phyloP scores from a whole-genome alignment of 2,797 vertebrate species.

The Myripristis murdjan region DNA sequence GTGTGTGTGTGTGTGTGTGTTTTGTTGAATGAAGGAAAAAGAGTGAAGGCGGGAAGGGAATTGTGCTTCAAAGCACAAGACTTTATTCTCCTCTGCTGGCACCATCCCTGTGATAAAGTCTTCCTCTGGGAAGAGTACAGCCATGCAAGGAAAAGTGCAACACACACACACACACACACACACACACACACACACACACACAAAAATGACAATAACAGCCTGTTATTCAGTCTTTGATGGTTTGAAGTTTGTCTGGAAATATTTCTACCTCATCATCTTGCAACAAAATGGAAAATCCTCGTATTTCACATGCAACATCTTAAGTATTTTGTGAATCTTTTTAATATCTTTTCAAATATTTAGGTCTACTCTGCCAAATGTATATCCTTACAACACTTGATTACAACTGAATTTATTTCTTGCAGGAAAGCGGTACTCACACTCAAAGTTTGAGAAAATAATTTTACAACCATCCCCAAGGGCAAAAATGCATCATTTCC shows the following conservation, averaged over 20 bases:
- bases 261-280: slow-evolving; percentile 7
- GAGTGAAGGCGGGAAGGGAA: slow-evolving; percentile 8
- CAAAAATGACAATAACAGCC: slow-evolving; percentile 1
- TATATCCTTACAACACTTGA: neutral
- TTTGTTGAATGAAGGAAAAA: slow-evolving; percentile 17
- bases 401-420: neutral
- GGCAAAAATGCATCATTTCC: neutral
- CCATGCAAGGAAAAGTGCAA: slow-evolving; percentile 40
- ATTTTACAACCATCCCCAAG: neutral
- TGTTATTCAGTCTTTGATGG: slow-evolving; percentile 1
- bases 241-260: slow-evolving; percentile 27
- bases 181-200: neutral
- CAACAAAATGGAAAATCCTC: neutral
- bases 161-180: neutral
- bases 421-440: neutral
- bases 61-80: slow-evolving; percentile 28
- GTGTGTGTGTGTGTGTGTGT: slow-evolving; percentile 28
- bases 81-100: slow-evolving; percentile 21
- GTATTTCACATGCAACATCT: neutral
- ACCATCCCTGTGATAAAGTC: slow-evolving; percentile 32
- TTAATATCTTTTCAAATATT: neutral
- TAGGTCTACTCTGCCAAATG: neutral
- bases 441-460: neutral
- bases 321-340: neutral
- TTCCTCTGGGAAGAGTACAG: slow-evolving; percentile 53